A percentile compares a stretch with the other conserved stretches of the same genome.
Evolutionary conservation across 2,113 vertebrate species (phyloP).

Genomic region (Barbus barbus): DNA sequence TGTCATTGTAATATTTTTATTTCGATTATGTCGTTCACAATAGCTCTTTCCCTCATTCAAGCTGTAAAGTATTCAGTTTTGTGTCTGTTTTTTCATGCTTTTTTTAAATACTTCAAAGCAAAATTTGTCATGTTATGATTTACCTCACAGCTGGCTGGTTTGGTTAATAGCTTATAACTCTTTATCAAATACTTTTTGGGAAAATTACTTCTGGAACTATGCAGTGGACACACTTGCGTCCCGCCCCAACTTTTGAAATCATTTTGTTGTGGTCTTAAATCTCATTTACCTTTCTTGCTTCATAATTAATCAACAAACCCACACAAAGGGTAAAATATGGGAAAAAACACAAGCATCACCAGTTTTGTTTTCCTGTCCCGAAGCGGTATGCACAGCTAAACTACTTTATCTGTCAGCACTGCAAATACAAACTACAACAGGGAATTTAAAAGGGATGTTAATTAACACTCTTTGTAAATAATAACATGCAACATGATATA

Average conservation of each 20-base stretch:
- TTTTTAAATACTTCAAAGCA: too few relatives aligned
- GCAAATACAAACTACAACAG: constrained; percentile 54
- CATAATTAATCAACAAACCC: constrained; percentile 28
- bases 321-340: neutral
- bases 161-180: neutral
- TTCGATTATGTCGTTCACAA: too few relatives aligned
- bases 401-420: constrained; percentile 57
- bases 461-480: constrained; percentile 56
- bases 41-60: too few relatives aligned
- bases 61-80: too few relatives aligned
- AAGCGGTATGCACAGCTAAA: constrained; percentile 55
- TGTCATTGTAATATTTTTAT: too few relatives aligned
- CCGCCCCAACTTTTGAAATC: neutral
- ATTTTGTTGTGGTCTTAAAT: neutral
- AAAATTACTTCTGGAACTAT: neutral
- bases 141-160: neutral
- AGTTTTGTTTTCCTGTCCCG: constrained; percentile 51
- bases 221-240: too few relatives aligned
- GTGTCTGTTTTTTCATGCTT: too few relatives aligned
- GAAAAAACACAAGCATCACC: constrained; percentile 28
- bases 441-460: constrained; percentile 52
- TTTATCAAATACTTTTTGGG: neutral
- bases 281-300: constrained; percentile 8
- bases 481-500: constrained; percentile 25
- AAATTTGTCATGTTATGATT: neutral